Evolutionary conservation across 2,888 invertebrate species (phyloP), one percentile per base, ranked within the genome.

Genomic region (Neoaliturus tenellus): DNA sequence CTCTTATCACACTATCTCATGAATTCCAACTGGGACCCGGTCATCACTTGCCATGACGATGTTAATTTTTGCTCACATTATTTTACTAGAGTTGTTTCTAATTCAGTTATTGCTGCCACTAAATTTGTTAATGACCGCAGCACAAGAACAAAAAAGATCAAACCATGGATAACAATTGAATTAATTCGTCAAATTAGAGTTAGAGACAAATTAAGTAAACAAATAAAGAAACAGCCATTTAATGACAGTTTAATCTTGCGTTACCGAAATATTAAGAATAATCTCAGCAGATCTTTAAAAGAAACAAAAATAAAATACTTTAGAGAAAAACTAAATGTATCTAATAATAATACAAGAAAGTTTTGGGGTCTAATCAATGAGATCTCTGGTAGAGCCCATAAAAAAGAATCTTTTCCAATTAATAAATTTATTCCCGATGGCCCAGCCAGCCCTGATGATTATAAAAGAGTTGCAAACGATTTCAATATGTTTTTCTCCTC

Each of bases 211-310:
- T 20, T 82, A 25, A 67, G 41, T 51, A 82, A 82, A 48, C 39
- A 44, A 44, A 25, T 69, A 6, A 82, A 82, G 71, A 67, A 31
- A 69, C 44, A 44, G 48, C 67, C 82, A 23, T 82, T 67, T 28
- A 82, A 82, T 48, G 1, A n/a, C 23, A 20, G 14, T 17, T 33
- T 82, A 8, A 82, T 48, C 20, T 4, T 25, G 4, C 41, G 14
- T 41, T 82, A 69, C 41, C 48, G 23, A 17, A 23, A n/a, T n/a
- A 71, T 39, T 23, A 82, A 33, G 33, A 33, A 82, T 31, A 82
- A n/a, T 41, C 5, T 82, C 41, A 69, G 41, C 1, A 82, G 41
- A 28, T 31, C 41, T 5, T 48, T 82, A 67, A 62, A 67, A 39
- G n/a, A n/a, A n/a, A n/a, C n/a, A n/a, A n/a, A n/a, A n/a, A n/a